phyloP scores from a whole-genome alignment of 2,888 invertebrate genomes.

The Nemotelus nigrinus region DNA sequence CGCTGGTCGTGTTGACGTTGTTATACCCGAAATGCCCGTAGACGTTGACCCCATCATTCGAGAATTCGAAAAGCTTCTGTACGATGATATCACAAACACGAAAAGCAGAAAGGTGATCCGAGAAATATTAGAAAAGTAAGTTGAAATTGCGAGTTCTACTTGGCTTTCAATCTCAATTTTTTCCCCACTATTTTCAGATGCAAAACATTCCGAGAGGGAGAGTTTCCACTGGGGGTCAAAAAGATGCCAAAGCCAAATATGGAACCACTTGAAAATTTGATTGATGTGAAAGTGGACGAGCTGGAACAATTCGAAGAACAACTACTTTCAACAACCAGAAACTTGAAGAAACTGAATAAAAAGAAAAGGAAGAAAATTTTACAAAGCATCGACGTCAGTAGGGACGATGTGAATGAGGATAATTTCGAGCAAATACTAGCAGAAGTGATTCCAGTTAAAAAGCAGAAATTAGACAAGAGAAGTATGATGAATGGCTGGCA shows the following conservation, averaged over 20 bases:
- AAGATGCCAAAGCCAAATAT: slow-evolving; percentile 64
- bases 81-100: slow-evolving; percentile 66
- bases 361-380: slow-evolving; percentile 61
- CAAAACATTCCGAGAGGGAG: slow-evolving; percentile 68
- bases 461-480: slow-evolving; percentile 37
- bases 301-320: slow-evolving; percentile 68
- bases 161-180: slow-evolving; percentile 28
- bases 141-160: slow-evolving; percentile 47
- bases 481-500: neutral
- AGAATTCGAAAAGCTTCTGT: slow-evolving; percentile 67
- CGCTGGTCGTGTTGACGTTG: slow-evolving; percentile 81
- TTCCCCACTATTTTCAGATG: slow-evolving; percentile 65
- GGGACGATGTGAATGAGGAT: slow-evolving; percentile 59
- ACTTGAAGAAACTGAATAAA: slow-evolving; percentile 65
- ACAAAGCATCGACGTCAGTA: slow-evolving; percentile 58
- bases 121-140: slow-evolving; percentile 67
- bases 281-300: slow-evolving; percentile 61
- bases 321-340: slow-evolving; percentile 61
- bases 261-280: slow-evolving; percentile 56
- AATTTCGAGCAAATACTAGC: slow-evolving; percentile 59
- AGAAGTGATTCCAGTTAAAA: slow-evolving; percentile 55
- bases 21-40: slow-evolving; percentile 75
- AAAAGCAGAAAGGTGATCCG: slow-evolving; percentile 70
- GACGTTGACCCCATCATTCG: slow-evolving; percentile 69
- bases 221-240: slow-evolving; percentile 75